These are phyloP conservation scores for Ariopsis seemanni DNA, from an alignment of 2,113 vertebrate species.

Conservation along the genomic window DNA sequence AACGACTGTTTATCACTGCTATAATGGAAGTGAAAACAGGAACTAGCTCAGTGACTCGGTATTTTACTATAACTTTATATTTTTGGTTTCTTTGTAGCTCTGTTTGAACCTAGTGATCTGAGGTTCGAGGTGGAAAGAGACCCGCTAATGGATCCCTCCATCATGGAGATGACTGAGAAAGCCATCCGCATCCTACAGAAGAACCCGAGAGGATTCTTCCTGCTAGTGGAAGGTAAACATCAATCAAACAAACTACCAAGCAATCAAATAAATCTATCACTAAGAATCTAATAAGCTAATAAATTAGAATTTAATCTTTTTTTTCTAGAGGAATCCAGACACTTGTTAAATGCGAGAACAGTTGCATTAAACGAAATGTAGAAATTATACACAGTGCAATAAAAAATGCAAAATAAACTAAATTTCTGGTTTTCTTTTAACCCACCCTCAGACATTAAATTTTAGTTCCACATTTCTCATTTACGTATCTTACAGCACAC, in stretches of 20 bases:
- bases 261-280: background rate
- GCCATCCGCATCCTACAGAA: constrained; percentile 74
- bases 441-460: too few species aligned
- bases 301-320: too few species aligned
- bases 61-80: background rate
- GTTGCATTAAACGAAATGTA: too few species aligned
- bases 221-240: constrained; percentile 62
- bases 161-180: constrained; percentile 72
- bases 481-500: too few species aligned
- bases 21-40: background rate
- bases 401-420: too few species aligned
- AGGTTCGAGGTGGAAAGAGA: constrained; percentile 69
- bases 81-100: constrained; percentile 56
- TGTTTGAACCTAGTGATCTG: constrained; percentile 76
- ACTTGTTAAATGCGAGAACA: too few species aligned
- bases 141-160: constrained; percentile 69
- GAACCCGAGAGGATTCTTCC: constrained; percentile 76
- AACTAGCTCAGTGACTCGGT: background rate
- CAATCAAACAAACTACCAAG: background rate
- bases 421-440: too few species aligned
- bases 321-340: too few species aligned
- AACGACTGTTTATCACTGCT: background rate
- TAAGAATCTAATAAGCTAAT: too few species aligned
- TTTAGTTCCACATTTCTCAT: too few species aligned
- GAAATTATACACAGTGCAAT: too few species aligned